Evolutionary conservation across 2,888 invertebrate species (phyloP), one percentile per base, ranked within the genome.

Genomic region (Acleris emargana): DNA sequence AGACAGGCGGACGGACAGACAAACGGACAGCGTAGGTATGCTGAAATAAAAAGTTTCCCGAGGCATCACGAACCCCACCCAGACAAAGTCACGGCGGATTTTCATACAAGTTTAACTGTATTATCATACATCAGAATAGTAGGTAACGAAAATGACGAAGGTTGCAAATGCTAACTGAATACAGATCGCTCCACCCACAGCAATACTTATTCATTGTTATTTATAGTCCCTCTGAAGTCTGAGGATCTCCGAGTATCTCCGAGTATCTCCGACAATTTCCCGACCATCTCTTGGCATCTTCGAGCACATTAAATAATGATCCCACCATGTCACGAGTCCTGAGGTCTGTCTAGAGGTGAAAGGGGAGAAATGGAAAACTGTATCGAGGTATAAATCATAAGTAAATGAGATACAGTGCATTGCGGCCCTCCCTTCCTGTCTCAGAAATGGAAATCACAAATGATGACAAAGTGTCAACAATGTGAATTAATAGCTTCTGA

Each of bases 311-410:
- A 66, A 67, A 70, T 75, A 76, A 80, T 79, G 77, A 78, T 76
- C 75, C 77, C 74, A 76, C 76, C 74, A 74, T 77, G 78, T 79
- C 76, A 77, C 76, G 75, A 57, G 59, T 61, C 66, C 57, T 51
- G 66, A 66, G 47, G 38, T 57, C 73, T 72, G 71, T 75, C 74
- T 80, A 76, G 76, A 75, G 73, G 79, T 76, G 77, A 75, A 79
- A 76, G 76, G 77, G 75, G 79, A 76, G 79, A 82, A 83, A 78
- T 77, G 80, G 81, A 79, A 82, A 83, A 79, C 77, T 80, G 75
- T 82, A 85, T 85, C 83, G 81, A 74, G 77, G 78, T 81, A 87
- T 87, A 88, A 86, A 88, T 88, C 87, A 87, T 81, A 85, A 83
- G 79, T 79, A 87, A 88, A 87, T 86, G 86, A 86, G 87, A 85